A percentile compares a stretch with the other conserved stretches of the same genome.
phyloP scores from a whole-genome alignment of 2,888 invertebrate genomes.

The Mactromeris polynyma region DNA sequence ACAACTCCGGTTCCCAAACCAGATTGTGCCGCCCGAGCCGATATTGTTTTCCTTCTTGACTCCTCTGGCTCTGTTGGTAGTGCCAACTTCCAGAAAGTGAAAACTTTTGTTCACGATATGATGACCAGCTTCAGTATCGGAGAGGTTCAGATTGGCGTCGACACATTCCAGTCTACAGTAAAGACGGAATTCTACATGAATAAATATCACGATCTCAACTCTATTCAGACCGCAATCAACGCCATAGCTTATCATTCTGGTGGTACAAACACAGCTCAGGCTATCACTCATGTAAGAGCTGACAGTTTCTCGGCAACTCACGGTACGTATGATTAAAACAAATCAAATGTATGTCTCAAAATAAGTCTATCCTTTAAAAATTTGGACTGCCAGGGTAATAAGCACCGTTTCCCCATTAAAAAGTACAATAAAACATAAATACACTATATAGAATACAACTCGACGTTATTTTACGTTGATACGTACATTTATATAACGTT shows the following conservation, averaged over 20 bases:
- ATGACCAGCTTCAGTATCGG: conserved; percentile 77
- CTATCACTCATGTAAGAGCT: conserved; percentile 70
- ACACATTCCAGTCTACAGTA: conserved; percentile 75
- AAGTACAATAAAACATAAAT: too few species aligned
- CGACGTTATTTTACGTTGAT: too few species aligned
- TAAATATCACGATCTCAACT: conserved; percentile 59
- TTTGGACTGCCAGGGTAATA: too few species aligned
- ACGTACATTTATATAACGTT: too few species aligned
- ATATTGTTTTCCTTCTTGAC: conserved; percentile 81
- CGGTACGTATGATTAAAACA: conserved; percentile 44
- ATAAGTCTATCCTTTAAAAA: too few species aligned
- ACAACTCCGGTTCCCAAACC: conserved; percentile 58
- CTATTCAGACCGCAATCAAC: conserved; percentile 68
- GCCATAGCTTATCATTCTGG: conserved; percentile 71
- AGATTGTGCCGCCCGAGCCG: conserved; percentile 79
- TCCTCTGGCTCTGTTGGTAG: conserved; percentile 80
- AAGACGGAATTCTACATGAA: conserved; percentile 78
- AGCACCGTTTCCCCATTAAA: too few species aligned
- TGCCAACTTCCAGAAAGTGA: conserved; percentile 79
- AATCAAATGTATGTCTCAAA: too few species aligned
- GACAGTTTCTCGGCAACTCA: conserved; percentile 76
- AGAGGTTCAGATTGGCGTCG: conserved; percentile 74
- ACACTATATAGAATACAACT: too few species aligned
- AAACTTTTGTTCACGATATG: conserved; percentile 75
- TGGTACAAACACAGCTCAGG: conserved; percentile 77